These are phyloP conservation scores for Calameuta pallipes DNA, from an alignment of 2,888 invertebrate species.

Conservation along the genomic window DNA sequence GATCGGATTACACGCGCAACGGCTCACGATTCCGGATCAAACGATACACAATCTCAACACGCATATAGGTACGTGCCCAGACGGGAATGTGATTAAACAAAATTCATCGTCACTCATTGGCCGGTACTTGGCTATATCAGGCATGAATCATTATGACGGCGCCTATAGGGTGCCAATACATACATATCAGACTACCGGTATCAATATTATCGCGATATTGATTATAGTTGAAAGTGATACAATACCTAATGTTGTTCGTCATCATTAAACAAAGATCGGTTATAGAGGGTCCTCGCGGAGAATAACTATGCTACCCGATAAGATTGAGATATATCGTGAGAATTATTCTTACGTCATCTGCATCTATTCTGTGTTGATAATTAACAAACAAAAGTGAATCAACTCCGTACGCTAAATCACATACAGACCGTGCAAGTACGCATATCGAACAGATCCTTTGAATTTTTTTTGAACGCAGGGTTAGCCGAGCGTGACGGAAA, in stretches of 20 bases:
- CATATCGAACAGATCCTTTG: neutral
- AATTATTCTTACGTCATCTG: neutral
- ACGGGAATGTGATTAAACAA: neutral
- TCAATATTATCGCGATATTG: neutral
- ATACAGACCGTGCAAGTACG: neutral
- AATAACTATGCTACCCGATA: neutral
- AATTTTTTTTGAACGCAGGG: neutral
- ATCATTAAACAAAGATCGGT: constrained; percentile 9
- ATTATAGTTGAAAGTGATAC: neutral
- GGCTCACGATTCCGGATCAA: neutral
- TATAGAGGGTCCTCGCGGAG: neutral
- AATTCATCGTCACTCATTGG: neutral
- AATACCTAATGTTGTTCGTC: constrained; percentile 13
- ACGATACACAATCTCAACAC: neutral
- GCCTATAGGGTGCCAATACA: neutral
- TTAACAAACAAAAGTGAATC: neutral
- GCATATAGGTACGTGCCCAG: neutral
- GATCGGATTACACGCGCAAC: neutral
- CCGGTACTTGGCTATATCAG: neutral
- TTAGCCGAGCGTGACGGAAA: constrained; percentile 11
- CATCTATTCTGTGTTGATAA: neutral
- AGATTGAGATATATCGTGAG: neutral
- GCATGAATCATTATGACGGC: neutral
- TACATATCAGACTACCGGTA: neutral
- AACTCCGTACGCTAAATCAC: neutral